phyloP scores from a whole-genome alignment of 2,113 vertebrate genomes.

The Syrmaticus mikado region DNA sequence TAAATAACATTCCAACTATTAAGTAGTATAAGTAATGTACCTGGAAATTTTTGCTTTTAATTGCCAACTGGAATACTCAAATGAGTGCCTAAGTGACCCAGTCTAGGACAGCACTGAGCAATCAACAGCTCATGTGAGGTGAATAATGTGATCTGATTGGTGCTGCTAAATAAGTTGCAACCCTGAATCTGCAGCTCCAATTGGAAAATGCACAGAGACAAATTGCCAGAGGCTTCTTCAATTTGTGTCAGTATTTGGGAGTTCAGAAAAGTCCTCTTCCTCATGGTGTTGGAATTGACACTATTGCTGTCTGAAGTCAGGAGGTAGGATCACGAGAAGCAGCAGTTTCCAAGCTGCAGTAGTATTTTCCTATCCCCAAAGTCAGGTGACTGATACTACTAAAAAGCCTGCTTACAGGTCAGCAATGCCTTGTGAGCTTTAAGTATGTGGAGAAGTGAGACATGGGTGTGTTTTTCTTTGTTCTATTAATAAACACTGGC shows the following conservation, averaged over 20 bases:
- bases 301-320: neutral
- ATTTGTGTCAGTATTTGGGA: neutral
- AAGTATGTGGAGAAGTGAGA: neutral
- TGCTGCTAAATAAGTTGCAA: neutral
- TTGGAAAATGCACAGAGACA: neutral
- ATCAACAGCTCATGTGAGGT: neutral
- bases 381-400: neutral
- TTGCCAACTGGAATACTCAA: neutral
- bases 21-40: neutral
- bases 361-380: neutral
- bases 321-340: neutral
- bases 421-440: neutral
- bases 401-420: neutral
- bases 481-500: constrained; percentile 53
- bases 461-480: neutral
- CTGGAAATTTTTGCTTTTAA: neutral
- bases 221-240: neutral
- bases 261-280: neutral
- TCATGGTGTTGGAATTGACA: neutral
- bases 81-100: neutral
- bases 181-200: neutral
- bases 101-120: neutral
- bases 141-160: neutral
- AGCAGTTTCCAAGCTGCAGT: neutral
- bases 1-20: neutral